phyloP scores from a whole-genome alignment of 2,113 vertebrate genomes.

The Andinoacara biseriatus region DNA sequence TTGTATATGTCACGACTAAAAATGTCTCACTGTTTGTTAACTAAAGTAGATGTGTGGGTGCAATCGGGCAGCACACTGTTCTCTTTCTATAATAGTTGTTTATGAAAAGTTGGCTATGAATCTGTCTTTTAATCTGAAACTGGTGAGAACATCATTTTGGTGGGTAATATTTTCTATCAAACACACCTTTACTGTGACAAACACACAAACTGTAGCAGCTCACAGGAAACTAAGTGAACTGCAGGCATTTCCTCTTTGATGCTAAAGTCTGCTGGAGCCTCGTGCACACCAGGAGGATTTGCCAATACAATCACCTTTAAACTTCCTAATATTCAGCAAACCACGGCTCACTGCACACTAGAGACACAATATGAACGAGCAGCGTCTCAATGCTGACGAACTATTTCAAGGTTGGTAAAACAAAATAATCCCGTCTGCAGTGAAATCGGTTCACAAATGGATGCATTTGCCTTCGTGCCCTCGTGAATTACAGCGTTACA shows the following conservation, averaged over 20 bases:
- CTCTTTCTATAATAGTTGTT: neutral
- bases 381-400: conserved; percentile 48
- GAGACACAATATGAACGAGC: conserved; percentile 32
- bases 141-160: neutral
- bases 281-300: neutral
- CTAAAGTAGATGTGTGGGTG: conserved; percentile 26
- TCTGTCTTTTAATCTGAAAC: neutral
- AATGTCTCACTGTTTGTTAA: conserved; percentile 17
- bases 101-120: neutral
- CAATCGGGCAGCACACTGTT: neutral
- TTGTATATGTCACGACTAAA: conserved; percentile 43
- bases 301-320: conserved; percentile 54
- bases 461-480: conserved; percentile 20
- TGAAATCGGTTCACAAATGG: neutral
- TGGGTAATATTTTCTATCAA: neutral
- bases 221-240: conserved; percentile 67
- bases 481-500: neutral
- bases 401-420: conserved; percentile 50
- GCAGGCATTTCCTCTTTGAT: conserved; percentile 75
- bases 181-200: conserved; percentile 52
- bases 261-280: neutral
- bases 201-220: conserved; percentile 54
- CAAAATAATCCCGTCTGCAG: conserved; percentile 4
- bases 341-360: conserved; percentile 35
- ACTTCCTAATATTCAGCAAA: conserved; percentile 57